Percentiles rank a stretch among this genome's conserved stretches.
Conservation (phyloP, 2,797 vertebrate species). For the Bryconaethiops microstoma region DNA sequence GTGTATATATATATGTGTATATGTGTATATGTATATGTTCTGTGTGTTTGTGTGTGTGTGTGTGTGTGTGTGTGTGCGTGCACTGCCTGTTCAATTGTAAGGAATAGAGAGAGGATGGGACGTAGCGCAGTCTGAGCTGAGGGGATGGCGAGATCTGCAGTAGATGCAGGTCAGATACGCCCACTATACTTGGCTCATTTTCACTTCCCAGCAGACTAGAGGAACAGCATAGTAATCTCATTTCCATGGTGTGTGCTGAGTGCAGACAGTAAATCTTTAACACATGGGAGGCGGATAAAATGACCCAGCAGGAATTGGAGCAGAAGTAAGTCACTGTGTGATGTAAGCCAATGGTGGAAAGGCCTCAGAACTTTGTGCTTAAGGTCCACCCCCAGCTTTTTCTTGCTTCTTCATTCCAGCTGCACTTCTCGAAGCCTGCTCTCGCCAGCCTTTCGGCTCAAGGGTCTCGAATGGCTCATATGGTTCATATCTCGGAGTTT, state of each 20-base stretch:
- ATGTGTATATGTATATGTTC: no score
- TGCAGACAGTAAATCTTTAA: constrained; percentile 62
- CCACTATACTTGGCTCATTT: background rate
- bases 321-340: constrained; percentile 73
- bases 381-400: constrained; percentile 6
- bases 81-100: no score
- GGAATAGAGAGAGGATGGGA: background rate
- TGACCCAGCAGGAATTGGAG: constrained; percentile 73
- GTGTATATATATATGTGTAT: no score
- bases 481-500: background rate
- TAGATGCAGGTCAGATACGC: constrained; percentile 25
- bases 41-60: no score
- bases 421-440: background rate
- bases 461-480: background rate
- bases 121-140: background rate
- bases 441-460: background rate
- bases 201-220: constrained; percentile 18
- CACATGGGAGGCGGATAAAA: constrained; percentile 68
- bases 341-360: constrained; percentile 55
- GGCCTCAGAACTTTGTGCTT: background rate
- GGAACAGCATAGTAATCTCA: background rate
- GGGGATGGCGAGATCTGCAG: background rate
- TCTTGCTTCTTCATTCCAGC: constrained; percentile 6
- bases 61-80: no score
- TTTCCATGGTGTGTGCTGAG: constrained; percentile 41